Base-by-base conservation (phyloP, 2,797 vertebrate species). In the Phoeniculus purpureus region DNA sequence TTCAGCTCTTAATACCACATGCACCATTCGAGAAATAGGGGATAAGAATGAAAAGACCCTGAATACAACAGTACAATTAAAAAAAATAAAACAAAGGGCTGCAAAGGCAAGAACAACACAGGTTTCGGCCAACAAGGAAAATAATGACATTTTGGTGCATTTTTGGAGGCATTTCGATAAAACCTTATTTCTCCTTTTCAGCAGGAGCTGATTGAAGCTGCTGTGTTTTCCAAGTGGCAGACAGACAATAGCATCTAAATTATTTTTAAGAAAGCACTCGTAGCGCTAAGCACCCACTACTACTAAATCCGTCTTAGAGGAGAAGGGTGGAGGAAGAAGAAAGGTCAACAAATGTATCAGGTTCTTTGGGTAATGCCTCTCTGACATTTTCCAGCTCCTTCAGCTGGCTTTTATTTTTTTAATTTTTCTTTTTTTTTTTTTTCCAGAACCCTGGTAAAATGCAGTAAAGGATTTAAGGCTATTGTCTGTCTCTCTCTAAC, bases 181-280 rank as follows among this genome's bases (percentile, higher is more conserved):
- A 91, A 45, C 77, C 50, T 83, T 90, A 93, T 94, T 90, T 84
- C 81, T 81, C 73, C 8, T 3, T 93, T 96, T 92, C 77, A 91
- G 85, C 81, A 93, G 90, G 93, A 87, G 81, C 88, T 95, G 83
- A 75, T 75, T 89, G 94, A 96, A 96, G 89, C 87, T 92, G 96
- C 90, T 72, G 71, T 87, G 84, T 96, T 96, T 97, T 96, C 85
- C 92, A 40, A 94, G 91, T 87, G 90, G 90, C 92, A 95, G 94
- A 95, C 94, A 96, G 95, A 97, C 95, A 96, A 97, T 95, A 96
- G 95, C 81, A 82, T 94, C 95, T 96, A 97, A 96, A 97, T 96
- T 96, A 96, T 97, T 95, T 96, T 97, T 94, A 90, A 97, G 95
- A 96, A 95, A 85, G 91, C 89, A 78, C 91, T 92, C 89, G n/a